These are phyloP conservation scores for Penaeus japonicus DNA, from an alignment of 1,140 invertebrate genomes.

Conservation along the genomic window DNA sequence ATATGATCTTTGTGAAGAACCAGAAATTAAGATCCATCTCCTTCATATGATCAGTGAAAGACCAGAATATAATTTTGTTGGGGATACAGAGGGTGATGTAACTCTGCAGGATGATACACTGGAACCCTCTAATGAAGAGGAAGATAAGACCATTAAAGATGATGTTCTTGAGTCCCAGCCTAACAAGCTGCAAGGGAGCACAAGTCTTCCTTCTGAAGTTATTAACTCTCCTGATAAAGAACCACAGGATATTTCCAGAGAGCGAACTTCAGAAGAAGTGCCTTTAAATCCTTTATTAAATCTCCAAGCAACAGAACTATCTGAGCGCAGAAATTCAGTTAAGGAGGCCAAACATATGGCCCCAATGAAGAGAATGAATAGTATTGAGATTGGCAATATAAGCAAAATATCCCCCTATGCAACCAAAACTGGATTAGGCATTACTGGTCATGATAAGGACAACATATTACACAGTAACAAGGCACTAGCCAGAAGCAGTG, in stretches of 20 bases:
- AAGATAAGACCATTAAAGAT: not conserved
- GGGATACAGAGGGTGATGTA: not conserved
- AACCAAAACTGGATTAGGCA: not conserved
- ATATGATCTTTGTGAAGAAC: conserved; percentile 48
- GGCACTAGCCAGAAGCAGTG: too few relatives aligned
- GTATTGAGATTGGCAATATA: not conserved
- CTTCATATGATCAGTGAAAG: conserved; percentile 29
- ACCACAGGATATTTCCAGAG: not conserved
- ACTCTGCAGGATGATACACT: too few relatives aligned
- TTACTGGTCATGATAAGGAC: too few relatives aligned
- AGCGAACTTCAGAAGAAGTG: not conserved
- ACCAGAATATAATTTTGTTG: not conserved
- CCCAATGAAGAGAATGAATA: conserved; percentile 19
- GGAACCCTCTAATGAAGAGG: not conserved
- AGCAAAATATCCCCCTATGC: not conserved
- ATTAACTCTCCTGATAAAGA: not conserved
- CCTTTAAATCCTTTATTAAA: conserved; percentile 18
- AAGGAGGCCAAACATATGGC: conserved; percentile 36
- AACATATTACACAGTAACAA: too few relatives aligned
- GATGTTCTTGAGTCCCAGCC: not conserved
- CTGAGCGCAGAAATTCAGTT: conserved; percentile 43
- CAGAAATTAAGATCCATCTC: conserved; percentile 7
- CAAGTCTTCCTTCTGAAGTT: too few relatives aligned
- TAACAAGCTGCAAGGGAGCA: not conserved
- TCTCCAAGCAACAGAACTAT: conserved; percentile 22